Evolutionary conservation across 2,888 invertebrate genomes (phyloP), one percentile per base, ranked within the genome.

Genomic region (Noctua janthina): DNA sequence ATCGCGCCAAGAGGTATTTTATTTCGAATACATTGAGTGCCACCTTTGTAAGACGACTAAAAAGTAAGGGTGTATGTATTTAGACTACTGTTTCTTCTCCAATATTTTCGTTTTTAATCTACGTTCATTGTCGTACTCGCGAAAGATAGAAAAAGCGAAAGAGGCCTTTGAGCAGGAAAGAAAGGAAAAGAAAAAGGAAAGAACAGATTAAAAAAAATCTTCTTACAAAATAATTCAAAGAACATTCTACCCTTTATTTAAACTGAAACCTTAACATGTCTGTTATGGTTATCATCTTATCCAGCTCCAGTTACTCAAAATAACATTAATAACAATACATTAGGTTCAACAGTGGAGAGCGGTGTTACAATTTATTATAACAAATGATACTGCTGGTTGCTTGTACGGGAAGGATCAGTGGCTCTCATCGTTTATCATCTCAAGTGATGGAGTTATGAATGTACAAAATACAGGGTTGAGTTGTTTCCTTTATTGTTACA

Each of bases 301-400:
- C 74, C 73, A 35, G 67, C 76, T 11, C 68, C 78, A 82, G 83
- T 85, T 84, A 76, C 83, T 82, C 86, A 91, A 91, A 89, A 88
- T 89, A 89, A 90, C 90, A 89, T 91, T 90, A 91, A 88, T 91
- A 92, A 90, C 86, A 89, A 88, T 87, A 88, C 82, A 87, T 87
- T 90, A 80, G 78, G 84, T 78, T 87, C 78, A 80, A 74, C 82
- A 82, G 77, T 83, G 77, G 84, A 87, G 89, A 86, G 79, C 83
- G 83, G 88, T 90, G 91, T 90, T 90, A 92, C 92, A 91, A 93
- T 93, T 93, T 93, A 94, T 94, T 93, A 92, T 94, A 93, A 94
- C 94, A 94, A 94, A 95, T 94, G 94, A 91, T 91, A 89, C 87
- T 91, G 87, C 87, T 78, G 91, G 90, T 90, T 90, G 88, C 88